Base-by-base conservation (phyloP, 2,888 invertebrate genomes). In the Pyrochroa serraticornis region DNA sequence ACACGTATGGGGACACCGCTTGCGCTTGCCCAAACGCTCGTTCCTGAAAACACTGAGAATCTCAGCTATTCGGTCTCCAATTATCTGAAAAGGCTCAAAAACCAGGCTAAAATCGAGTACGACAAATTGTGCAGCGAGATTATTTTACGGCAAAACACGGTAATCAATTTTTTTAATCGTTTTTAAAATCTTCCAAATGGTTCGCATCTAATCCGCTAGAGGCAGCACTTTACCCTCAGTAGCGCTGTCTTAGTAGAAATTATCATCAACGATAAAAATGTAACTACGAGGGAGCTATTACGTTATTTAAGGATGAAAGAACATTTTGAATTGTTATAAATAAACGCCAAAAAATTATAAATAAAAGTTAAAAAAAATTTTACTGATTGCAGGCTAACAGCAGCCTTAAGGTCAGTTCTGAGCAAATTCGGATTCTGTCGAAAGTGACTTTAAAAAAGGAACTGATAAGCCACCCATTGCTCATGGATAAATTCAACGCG, bases 21-120 rank as follows among this genome's bases (percentile, higher is more conserved):
- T 35, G 90, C 89, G 45, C 80, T 95, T 60, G 85, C 93, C 7
- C 90, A 91, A 77, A 92, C 90, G 64, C 82, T 96, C 65, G 87
- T 97, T 57, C 95, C 97, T 0, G 98, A 99, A 74, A 91, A 88
- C 66, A 87, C 93, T 75, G 97, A 98, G 76, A 96, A 92, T 78
- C 84, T 97, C 58, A 95, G 94, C 74, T 96, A 93, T 77, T 92
- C 92, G 58, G 95, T 98, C 39, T 86, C 95, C 60, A 95, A 95
- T 79, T 96, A 97, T 79, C 82, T 99, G 75, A 97, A 97, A 80
- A 89, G 95, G 78, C 84, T 97, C 70, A 98, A 98, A 82, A 95
- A 94, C 78, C 92, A 93, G 77, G 96, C 95, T 12, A 93, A 94
- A 80, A 85, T 89, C 49, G 95, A 95, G 77, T 94, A 93, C 74